Percentiles rank a stretch among this genome's conserved stretches.
phyloP scores from a whole-genome alignment of 2,888 invertebrate genomes.

The Drosophila sordidula region DNA sequence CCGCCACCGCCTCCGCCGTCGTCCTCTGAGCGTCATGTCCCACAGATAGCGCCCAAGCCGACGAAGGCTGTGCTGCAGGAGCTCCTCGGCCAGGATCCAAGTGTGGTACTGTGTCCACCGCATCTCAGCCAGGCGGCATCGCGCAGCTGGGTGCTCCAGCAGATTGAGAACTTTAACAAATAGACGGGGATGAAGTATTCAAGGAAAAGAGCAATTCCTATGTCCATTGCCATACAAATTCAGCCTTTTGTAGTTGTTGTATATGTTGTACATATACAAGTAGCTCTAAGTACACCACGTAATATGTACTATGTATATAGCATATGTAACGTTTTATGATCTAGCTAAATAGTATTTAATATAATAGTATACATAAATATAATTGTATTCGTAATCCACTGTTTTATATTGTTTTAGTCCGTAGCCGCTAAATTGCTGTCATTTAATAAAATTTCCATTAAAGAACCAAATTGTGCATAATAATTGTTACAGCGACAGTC shows the following conservation, averaged over 20 bases:
- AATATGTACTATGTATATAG: slow-evolving; percentile 2
- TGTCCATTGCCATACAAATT: slow-evolving; percentile 57
- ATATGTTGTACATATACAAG: slow-evolving; percentile 12
- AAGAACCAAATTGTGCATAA: not conserved
- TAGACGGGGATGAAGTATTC: slow-evolving; percentile 37
- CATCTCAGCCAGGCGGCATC: slow-evolving; percentile 79
- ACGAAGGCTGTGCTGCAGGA: slow-evolving; percentile 42
- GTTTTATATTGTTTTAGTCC: slow-evolving; percentile 55
- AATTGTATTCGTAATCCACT: slow-evolving; percentile 54
- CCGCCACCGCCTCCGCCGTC: slow-evolving; percentile 77
- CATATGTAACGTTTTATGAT: slow-evolving; percentile 15
- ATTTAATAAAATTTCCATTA: slow-evolving; percentile 53
- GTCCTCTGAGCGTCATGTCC: slow-evolving; percentile 39
- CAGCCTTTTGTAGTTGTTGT: slow-evolving; percentile 24
- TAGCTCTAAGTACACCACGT: not conserved
- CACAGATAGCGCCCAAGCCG: slow-evolving; percentile 76
- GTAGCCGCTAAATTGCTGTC: slow-evolving; percentile 42
- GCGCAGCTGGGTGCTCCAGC: slow-evolving; percentile 85
- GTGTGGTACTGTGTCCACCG: slow-evolving; percentile 76
- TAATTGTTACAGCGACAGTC: no score
- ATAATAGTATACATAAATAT: slow-evolving; percentile 19
- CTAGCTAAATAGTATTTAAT: slow-evolving; percentile 33
- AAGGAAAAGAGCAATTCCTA: not conserved
- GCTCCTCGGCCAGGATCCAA: slow-evolving; percentile 47
- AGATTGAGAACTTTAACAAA: slow-evolving; percentile 85